Percentiles rank a stretch among this genome's conserved stretches.
phyloP scores from a whole-genome alignment of 2,888 invertebrate species.

The Brachypalpus laphriformis region DNA sequence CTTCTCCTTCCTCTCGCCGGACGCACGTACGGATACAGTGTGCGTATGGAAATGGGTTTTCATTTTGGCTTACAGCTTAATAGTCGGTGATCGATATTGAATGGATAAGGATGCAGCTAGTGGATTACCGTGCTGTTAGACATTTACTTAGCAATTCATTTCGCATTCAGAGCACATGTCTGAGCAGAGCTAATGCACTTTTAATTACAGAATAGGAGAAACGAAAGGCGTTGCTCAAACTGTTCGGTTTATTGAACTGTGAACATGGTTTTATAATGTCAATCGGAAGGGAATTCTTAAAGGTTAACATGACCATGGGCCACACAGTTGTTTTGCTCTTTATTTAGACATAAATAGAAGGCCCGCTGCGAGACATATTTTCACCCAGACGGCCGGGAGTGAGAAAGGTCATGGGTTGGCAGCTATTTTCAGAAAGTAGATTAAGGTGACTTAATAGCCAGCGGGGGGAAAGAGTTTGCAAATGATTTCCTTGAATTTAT shows the following conservation, averaged over 20 bases:
- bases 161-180: slow-evolving; percentile 29
- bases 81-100: slow-evolving; percentile 43
- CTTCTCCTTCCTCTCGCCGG: not conserved
- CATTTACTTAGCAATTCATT: slow-evolving; percentile 14
- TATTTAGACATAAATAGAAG: not conserved
- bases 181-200: slow-evolving; percentile 46
- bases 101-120: slow-evolving; percentile 22
- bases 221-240: not conserved
- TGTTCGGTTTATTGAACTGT: slow-evolving; percentile 16
- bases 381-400: not conserved
- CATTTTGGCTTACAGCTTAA: not conserved
- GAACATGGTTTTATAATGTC: not conserved
- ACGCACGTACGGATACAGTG: not conserved
- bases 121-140: not conserved
- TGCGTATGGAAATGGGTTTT: slow-evolving; percentile 13
- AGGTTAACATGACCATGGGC: not conserved
- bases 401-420: not conserved
- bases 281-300: not conserved
- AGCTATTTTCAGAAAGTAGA: slow-evolving; percentile 3
- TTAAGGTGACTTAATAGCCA: not conserved
- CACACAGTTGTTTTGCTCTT: not conserved
- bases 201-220: slow-evolving; percentile 47
- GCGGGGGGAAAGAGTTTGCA: not conserved
- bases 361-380: not conserved
- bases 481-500: not conserved